phyloP scores from a whole-genome alignment of 1,140 invertebrate species.

The Telenomus remus region DNA sequence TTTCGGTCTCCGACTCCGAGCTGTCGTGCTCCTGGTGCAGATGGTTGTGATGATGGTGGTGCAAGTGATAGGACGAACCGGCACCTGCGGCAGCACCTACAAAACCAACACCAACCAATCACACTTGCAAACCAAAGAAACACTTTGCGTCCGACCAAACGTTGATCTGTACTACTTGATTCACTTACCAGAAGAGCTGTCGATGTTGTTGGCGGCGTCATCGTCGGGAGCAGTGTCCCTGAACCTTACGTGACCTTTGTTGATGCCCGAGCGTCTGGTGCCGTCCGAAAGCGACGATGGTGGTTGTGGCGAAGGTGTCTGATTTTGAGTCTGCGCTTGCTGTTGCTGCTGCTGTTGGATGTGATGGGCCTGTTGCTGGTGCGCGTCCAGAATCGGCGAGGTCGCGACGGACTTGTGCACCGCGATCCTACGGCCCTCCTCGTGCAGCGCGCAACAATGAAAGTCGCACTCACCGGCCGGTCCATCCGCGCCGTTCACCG shows the following conservation, averaged over 20 bases:
- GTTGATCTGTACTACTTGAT: neutral
- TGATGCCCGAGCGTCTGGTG: constrained; percentile 63
- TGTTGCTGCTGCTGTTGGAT: constrained; percentile 62
- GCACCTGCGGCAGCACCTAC: constrained; percentile 27
- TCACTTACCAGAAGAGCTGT: constrained; percentile 31
- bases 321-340: constrained; percentile 65
- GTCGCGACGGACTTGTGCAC: constrained; percentile 93
- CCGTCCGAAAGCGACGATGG: constrained; percentile 74
- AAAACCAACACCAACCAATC: too few species aligned
- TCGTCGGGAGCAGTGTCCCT: constrained; percentile 74
- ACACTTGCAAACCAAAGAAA: too few species aligned
- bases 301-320: constrained; percentile 77
- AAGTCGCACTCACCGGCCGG: constrained; percentile 89
- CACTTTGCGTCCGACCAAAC: too few species aligned
- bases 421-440: constrained; percentile 91
- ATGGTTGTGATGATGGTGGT: constrained; percentile 67
- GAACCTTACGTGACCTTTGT: constrained; percentile 75
- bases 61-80: constrained; percentile 66
- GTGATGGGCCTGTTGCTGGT: constrained; percentile 76
- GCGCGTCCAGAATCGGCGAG: constrained; percentile 88
- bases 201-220: constrained; percentile 66
- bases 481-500: constrained; percentile 77
- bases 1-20: constrained; percentile 94
- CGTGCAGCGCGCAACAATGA: constrained; percentile 94
- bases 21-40: constrained; percentile 82